Conservation (phyloP, 2,113 vertebrate species). For the Elachura formosa region DNA sequence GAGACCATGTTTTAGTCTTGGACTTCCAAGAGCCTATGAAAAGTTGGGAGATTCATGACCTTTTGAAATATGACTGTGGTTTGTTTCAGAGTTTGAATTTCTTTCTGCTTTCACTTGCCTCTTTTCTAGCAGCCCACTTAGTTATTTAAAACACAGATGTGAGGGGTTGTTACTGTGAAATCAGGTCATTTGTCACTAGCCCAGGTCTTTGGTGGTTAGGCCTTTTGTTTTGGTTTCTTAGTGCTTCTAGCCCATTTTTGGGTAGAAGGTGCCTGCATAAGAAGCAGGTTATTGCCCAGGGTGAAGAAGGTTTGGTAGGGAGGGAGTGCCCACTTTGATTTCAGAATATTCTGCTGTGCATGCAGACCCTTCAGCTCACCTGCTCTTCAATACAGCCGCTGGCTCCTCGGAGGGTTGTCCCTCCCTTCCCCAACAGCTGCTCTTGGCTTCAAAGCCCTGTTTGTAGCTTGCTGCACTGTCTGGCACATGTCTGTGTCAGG, state of each 20-base stretch:
- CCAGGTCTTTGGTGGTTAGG: neutral
- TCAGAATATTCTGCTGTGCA: neutral
- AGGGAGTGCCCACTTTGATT: neutral
- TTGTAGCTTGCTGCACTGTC: neutral
- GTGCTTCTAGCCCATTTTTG: neutral
- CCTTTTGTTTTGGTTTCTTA: neutral
- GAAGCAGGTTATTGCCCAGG: neutral
- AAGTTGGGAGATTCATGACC: neutral
- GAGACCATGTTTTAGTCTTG: neutral
- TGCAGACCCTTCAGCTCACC: neutral
- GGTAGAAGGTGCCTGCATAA: neutral
- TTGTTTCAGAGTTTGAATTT: neutral
- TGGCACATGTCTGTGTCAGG: accelerated
- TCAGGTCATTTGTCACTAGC: neutral
- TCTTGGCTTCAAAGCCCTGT: neutral
- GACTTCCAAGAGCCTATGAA: neutral
- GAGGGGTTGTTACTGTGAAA: neutral
- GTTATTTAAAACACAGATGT: neutral
- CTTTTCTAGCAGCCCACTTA: neutral
- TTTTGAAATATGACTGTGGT: neutral
- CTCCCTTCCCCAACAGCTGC: neutral
- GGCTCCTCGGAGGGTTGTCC: neutral
- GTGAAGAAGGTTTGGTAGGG: neutral
- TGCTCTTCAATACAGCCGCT: neutral
- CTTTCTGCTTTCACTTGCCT: neutral